phyloP scores from a whole-genome alignment of 2,888 invertebrate species.

The Patella pellucida region DNA sequence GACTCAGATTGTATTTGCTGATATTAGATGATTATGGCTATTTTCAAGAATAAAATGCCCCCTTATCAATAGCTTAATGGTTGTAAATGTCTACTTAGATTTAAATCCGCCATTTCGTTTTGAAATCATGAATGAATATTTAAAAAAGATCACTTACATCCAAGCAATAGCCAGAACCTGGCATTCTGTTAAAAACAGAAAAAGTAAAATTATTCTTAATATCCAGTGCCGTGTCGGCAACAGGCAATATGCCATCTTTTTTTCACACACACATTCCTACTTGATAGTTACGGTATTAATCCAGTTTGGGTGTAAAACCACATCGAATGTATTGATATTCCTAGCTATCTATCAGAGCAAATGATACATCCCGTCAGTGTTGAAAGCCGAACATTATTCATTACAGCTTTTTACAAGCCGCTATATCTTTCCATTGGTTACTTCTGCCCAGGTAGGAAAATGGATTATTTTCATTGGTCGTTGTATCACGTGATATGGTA shows the following conservation, averaged over 20 bases:
- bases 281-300: neutral
- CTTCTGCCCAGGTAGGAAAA: constrained; percentile 4
- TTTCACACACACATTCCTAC: constrained; percentile 3
- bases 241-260: constrained; percentile 6
- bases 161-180: neutral
- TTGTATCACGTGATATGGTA: neutral
- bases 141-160: neutral
- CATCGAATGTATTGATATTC: constrained; percentile 3
- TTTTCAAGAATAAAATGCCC: neutral
- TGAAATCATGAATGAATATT: neutral
- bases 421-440: neutral
- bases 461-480: neutral
- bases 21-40: neutral
- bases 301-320: neutral
- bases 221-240: neutral
- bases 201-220: neutral
- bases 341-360: neutral
- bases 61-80: neutral
- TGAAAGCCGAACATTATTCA: constrained; percentile 3
- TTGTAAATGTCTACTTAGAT: neutral
- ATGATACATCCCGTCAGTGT: constrained; percentile 1
- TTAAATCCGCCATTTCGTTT: too few relatives aligned
- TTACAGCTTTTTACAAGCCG: constrained; percentile 1
- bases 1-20: neutral
- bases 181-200: neutral